phyloP scores from a whole-genome alignment of 2,888 invertebrate genomes.

The Chirona hameri region DNA sequence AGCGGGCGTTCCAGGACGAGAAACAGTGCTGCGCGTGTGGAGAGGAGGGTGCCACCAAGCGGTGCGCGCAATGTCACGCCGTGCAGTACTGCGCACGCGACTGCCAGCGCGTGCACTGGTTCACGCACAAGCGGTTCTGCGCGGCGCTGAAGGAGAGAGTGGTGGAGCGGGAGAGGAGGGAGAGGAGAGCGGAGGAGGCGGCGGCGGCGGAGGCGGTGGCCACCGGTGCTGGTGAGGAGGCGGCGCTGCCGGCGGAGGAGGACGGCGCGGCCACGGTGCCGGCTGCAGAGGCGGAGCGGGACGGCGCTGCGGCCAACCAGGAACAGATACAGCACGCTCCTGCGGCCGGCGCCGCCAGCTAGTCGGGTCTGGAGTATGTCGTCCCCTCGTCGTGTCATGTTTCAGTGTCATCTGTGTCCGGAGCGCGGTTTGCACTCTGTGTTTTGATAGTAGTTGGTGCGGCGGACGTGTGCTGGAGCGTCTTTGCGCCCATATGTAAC shows the following conservation, averaged over 20 bases:
- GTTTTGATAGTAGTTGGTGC: too few relatives aligned
- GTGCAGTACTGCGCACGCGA: constrained; percentile 91
- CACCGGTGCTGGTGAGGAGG: neutral
- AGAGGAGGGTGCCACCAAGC: constrained; percentile 82
- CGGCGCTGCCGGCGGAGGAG: neutral
- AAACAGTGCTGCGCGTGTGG: constrained; percentile 79
- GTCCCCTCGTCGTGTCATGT: too few relatives aligned
- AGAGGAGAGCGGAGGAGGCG: neutral
- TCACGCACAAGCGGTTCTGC: constrained; percentile 78
- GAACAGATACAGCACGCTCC: too few relatives aligned
- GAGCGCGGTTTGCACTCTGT: too few relatives aligned
- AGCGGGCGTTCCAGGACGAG: constrained; percentile 62
- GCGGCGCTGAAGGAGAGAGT: neutral
- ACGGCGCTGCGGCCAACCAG: too few relatives aligned
- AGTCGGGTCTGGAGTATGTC: too few relatives aligned
- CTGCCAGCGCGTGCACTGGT: constrained; percentile 93
- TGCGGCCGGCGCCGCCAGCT: too few relatives aligned
- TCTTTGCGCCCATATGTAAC: too few relatives aligned
- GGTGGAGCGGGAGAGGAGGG: neutral
- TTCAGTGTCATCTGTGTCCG: too few relatives aligned
- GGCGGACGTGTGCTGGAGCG: too few relatives aligned
- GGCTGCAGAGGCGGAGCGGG: too few relatives aligned
- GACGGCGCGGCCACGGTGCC: neutral
- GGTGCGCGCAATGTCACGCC: constrained; percentile 90
- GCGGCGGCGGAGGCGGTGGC: neutral